Evolutionary conservation across 2,888 invertebrate genomes (phyloP), one percentile per base, ranked within the genome.

Genomic region (Polydrusus pterygomalis): DNA sequence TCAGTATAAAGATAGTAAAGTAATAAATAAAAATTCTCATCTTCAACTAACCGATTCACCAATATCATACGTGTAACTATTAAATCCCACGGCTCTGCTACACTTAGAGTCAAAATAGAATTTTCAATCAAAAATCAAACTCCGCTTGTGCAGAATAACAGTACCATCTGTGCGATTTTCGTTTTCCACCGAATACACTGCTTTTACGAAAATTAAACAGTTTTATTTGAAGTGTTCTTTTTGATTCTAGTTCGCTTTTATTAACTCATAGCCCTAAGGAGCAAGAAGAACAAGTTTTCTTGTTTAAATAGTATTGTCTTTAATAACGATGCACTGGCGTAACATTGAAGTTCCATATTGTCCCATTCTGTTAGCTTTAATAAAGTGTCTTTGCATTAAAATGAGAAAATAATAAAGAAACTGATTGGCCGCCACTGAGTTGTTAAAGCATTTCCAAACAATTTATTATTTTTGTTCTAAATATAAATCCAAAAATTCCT

Each of bases 91-190:
- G 34, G 15, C 30, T 8, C 15, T 15, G 34, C n/a, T 56, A 30
- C 30, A 56, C 56, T 56, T 56, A 56, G 56, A 56, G 56, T 3
- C 15, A 56, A 56, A 30, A 56, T 56, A 56, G 56, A 56, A 56
- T 30, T 56, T 56, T 56, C 56, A 56, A 56, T 56, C 30, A 56
- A 56, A 56, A 56, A 56, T 56, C 30, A 56, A 56, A 56, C 56
- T 34, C 10, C 51, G 30, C 56, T 56, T 30, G 56, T 56, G 56
- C 30, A 15, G 15, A 34, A 30, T 56, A 56, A 56, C 56, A 56
- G 30, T 56, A 5, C 25, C 1, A 30, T 18, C 56, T 3, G 30
- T 56, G n/a, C 30, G 30, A 56, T 15, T 56, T 30, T 30, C 34
- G 30, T 56, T 56, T 56, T 34, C 25, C 34, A 34, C 11, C 34